Evolutionary conservation across 1,140 invertebrate species (phyloP).

Genomic region (Pachyrhynchus sulphureomaculatus): DNA sequence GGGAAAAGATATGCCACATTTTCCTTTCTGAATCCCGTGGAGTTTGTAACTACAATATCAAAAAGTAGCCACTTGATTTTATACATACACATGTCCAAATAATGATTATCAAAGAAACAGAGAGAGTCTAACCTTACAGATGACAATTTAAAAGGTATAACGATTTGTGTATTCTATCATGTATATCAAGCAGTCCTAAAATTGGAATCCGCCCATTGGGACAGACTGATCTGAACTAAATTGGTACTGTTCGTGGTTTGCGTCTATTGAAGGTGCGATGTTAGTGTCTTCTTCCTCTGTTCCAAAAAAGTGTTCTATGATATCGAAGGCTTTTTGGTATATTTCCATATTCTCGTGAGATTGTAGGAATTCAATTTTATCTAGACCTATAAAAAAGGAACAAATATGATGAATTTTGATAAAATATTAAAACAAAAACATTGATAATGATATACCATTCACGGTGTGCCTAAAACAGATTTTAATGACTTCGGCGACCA

Average conservation of each 20-base stretch:
- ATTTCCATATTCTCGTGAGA: conserved; percentile 96
- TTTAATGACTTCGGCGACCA: too few species aligned
- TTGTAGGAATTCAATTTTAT: conserved; percentile 97
- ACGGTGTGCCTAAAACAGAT: too few species aligned
- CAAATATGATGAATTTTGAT: too few species aligned
- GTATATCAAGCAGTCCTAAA: conserved; percentile 53
- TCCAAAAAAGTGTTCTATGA: conserved; percentile 94
- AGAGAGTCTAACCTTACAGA: not conserved
- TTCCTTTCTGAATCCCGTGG: too few species aligned
- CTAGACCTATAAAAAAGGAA: conserved; percentile 71
- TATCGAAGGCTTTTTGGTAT: conserved; percentile 94
- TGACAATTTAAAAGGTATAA: conserved; percentile 1
- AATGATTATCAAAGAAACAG: not conserved
- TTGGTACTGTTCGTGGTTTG: conserved; percentile 74
- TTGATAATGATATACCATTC: too few species aligned
- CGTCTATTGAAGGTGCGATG: conserved; percentile 76
- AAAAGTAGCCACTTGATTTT: too few species aligned
- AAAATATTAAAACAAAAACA: too few species aligned
- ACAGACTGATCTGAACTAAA: conserved; percentile 72
- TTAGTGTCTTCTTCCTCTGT: conserved; percentile 86
- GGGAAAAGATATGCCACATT: too few species aligned
- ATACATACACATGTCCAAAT: too few species aligned
- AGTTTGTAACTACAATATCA: too few species aligned
- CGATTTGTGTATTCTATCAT: not conserved
- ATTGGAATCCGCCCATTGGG: conserved; percentile 77